Evolutionary conservation across 2,888 invertebrate species (phyloP).

Genomic region (Andrena marginata): DNA sequence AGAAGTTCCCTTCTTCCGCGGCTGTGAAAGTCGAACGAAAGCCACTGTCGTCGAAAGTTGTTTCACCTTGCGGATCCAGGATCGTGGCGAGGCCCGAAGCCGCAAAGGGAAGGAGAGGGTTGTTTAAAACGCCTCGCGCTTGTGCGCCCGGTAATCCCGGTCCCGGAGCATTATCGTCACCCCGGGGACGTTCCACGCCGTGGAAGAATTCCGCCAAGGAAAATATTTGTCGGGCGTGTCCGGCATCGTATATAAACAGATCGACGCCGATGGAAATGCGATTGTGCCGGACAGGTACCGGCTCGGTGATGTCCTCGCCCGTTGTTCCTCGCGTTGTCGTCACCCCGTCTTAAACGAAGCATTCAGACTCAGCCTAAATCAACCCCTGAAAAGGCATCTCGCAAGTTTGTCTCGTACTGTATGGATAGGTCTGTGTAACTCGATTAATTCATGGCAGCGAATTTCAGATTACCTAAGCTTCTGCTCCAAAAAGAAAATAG

Average conservation of each 20-base stretch:
- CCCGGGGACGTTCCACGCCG: constrained; percentile 49
- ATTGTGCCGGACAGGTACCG: constrained; percentile 67
- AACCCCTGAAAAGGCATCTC: not conserved
- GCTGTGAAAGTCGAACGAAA: constrained; percentile 25
- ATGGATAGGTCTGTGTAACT: not conserved
- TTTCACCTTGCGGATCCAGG: constrained; percentile 52
- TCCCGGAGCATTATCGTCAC: constrained; percentile 78
- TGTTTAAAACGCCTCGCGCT: constrained; percentile 61
- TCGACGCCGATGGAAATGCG: constrained; percentile 73
- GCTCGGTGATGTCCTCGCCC: constrained; percentile 45
- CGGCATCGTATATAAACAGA: constrained; percentile 83
- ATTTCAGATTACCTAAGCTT: not conserved
- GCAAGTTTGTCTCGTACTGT: not conserved
- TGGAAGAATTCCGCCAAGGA: constrained; percentile 76
- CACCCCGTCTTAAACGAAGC: constrained; percentile 19
- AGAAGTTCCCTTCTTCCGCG: constrained; percentile 12
- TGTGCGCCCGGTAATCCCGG: constrained; percentile 78
- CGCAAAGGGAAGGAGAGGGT: constrained; percentile 30
- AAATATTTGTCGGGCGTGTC: constrained; percentile 84
- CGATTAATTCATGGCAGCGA: constrained; percentile 11
- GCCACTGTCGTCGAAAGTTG: constrained; percentile 47
- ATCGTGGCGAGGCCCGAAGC: not conserved
- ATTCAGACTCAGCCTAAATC: not conserved
- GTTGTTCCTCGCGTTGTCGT: constrained; percentile 28
- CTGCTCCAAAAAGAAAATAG: too few species aligned